Base-by-base conservation (phyloP, 1,140 invertebrate species). In the Fopius arisanus region DNA sequence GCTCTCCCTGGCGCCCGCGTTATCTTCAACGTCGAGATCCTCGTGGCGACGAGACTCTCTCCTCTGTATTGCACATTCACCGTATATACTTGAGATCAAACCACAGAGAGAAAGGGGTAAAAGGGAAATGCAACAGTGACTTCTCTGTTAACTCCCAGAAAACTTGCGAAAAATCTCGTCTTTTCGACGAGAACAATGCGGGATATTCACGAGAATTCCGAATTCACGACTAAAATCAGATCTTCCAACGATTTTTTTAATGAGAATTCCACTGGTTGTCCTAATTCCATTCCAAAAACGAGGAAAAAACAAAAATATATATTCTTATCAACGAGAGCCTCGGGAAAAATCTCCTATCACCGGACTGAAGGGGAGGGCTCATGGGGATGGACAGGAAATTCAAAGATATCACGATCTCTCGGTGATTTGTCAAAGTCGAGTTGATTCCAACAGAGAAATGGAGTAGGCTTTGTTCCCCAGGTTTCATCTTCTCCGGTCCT, bases 11-110 rank as follows among this genome's bases (percentile, higher is more conserved):
- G 86, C 84, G 84, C 83, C 43, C 84, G 82, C 73, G 80, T 86
- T 87, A 86, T 87, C 86, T 86, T 78, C 76, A 83, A 83, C 80
- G 82, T 80, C 81, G 83, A 86, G 84, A 86, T 86, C 84, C 84
- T 83, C 78, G 73, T 65, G 79, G 72, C 77, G 74, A 54, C 31
- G 65, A 16, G 70, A 62, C 65, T 59, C 54, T 59, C 54, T 65
- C 14, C 29, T 65, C 28, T 33, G 29, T 73, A 31, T 37, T 73
- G 48, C 59, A 67, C 48, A 54, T 59, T 41, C 16, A 68, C 72
- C 68, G 33, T 51, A 28, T 62, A 51, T 66, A 74, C 62, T 73
- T 48, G 67, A 16, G 29, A 70, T 69, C 3, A 37, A 74, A 26
- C 71, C 16, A 68, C 48, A 62, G 37, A 9, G 41, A 10, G 51